These are phyloP conservation scores for Neotoxoptera formosana DNA, from an alignment of 1,140 invertebrate genomes.

Conservation along the genomic window DNA sequence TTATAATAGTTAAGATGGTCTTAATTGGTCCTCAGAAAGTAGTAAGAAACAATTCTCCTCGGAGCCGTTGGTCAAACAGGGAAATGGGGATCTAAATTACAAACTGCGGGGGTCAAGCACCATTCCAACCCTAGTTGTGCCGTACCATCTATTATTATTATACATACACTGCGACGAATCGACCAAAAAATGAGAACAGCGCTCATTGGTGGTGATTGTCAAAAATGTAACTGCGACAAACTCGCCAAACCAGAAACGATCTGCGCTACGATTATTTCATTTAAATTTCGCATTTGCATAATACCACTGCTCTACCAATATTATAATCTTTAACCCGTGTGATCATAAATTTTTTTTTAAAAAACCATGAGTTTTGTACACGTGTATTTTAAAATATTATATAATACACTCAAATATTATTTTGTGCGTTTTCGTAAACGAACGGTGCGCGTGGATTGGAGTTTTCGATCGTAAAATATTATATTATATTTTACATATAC, in stretches of 20 bases:
- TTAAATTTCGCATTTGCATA: constrained; percentile 59
- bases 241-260: constrained; percentile 32
- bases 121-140: background rate
- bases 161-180: background rate
- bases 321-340: constrained; percentile 4
- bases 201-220: background rate
- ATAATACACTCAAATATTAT: background rate
- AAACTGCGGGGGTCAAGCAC: background rate
- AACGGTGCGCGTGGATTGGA: background rate
- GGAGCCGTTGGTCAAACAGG: background rate
- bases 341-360: background rate
- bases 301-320: constrained; percentile 59
- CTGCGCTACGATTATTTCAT: constrained; percentile 52
- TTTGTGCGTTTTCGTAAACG: constrained; percentile 4
- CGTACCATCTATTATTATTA: background rate
- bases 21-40: background rate
- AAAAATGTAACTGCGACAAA: constrained; percentile 26
- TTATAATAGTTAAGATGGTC: background rate
- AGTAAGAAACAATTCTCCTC: background rate
- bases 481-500: background rate
- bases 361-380: background rate
- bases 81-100: background rate
- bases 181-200: background rate
- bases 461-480: background rate
- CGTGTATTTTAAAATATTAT: background rate